Percentiles rank a stretch among this genome's conserved stretches.
Evolutionary conservation across 2,797 vertebrate species (phyloP).

Genomic region (Toxotes lorentzi): DNA sequence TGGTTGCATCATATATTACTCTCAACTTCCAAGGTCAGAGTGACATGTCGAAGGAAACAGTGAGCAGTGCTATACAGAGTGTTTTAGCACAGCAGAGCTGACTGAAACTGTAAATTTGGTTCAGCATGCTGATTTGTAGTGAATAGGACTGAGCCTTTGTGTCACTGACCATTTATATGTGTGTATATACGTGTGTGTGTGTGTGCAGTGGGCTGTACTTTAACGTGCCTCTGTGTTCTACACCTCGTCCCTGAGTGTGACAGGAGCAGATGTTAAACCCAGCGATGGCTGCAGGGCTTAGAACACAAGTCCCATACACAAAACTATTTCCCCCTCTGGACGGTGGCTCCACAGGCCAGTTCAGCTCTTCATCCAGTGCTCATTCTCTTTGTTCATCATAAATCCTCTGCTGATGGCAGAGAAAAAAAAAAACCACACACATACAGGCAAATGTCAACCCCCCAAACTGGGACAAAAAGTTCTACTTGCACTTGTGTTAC

Average conservation of each 20-base stretch:
- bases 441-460: slow-evolving; percentile 54
- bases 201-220: slow-evolving; percentile 20
- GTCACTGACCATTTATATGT: slow-evolving; percentile 8
- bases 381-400: slow-evolving; percentile 64
- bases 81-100: slow-evolving; percentile 8
- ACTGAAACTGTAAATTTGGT: slow-evolving; percentile 10
- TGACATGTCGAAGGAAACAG: slow-evolving; percentile 14
- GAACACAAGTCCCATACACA: slow-evolving; percentile 65
- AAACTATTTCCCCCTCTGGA: slow-evolving; percentile 61
- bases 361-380: slow-evolving; percentile 54
- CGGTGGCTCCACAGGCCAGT: slow-evolving; percentile 54
- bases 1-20: slow-evolving; percentile 23
- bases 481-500: slow-evolving; percentile 33
- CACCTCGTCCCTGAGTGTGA: slow-evolving; percentile 61
- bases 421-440: not conserved
- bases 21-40: slow-evolving; percentile 27
- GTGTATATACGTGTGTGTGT: slow-evolving; percentile 12
- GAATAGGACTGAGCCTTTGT: slow-evolving; percentile 5
- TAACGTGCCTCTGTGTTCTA: slow-evolving; percentile 40
- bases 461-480: slow-evolving; percentile 59
- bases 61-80: not conserved
- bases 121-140: slow-evolving; percentile 14
- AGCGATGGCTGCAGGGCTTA: slow-evolving; percentile 54
- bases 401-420: slow-evolving; percentile 59
- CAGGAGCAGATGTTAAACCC: slow-evolving; percentile 79